Base-by-base conservation (phyloP, 2,797 vertebrate species). In the Lagodon rhomboides region DNA sequence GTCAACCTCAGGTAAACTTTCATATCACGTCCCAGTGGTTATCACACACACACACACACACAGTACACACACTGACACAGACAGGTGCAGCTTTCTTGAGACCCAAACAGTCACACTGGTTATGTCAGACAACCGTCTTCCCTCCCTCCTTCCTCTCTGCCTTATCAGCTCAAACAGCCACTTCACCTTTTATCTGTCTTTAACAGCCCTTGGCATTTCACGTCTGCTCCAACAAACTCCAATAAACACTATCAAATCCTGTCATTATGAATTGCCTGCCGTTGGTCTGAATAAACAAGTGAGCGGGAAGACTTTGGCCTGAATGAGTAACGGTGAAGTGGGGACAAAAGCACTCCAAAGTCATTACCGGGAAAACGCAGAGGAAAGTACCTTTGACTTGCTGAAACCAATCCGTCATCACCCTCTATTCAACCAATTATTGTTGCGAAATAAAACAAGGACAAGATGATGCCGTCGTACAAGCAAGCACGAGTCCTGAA, bases 211-310 rank as follows among this genome's bases (percentile, higher is more conserved):
- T 66, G 61, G 80, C 86, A 82, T 87, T 90, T 91, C 83, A 92
- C 91, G 94, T 93, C 94, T 93, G 93, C 85, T 87, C 85, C 69
- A 34, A 72, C 83, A 91, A 87, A 87, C 88, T 90, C 89, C 79
- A 23, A 92, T 93, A 93, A 94, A 94, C 81, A 76, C 67, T 77
- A 87, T 88, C 73, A 49, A 89, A 85, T 47, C 30, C 56, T 73
- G 79, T 74, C 67, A 72, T 11, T 87, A 89, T 89, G 85, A 79
- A 60, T 80, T 73, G 30, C 75, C 76, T 64, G 82, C 89, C 53
- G 88, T 89, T 89, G 86, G 80, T 82, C 80, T 89, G 84, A 87
- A 85, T 89, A 88, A 91, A 91, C 77, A 85, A 55, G 60, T 59
- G 22, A 1, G 5, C 16, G 10, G 17, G 64, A 80, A 85, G 86